Evolutionary conservation across 1,140 invertebrate genomes (phyloP).

Genomic region (Monochamus saltuarius): DNA sequence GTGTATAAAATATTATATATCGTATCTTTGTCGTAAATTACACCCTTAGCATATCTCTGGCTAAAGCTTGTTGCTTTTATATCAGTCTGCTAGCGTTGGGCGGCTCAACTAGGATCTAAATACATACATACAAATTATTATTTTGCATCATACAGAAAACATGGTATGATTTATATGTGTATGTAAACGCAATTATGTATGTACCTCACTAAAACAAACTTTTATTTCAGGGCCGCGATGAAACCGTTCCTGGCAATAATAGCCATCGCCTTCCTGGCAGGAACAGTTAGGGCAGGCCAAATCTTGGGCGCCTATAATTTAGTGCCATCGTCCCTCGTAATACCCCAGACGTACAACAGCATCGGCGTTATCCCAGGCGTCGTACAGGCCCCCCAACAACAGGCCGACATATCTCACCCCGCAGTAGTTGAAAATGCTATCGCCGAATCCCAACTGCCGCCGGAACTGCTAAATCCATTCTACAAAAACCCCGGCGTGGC

Average conservation of each 20-base stretch:
- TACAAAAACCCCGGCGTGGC: conserved; percentile 75
- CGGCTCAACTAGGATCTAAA: too few species aligned
- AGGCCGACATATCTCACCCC: conserved; percentile 53
- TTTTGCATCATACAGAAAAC: too few species aligned
- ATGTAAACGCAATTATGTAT: too few species aligned
- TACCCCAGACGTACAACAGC: conserved; percentile 3
- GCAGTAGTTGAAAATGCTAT: conserved; percentile 61
- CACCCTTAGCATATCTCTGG: too few species aligned
- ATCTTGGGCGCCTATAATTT: conserved; percentile 5
- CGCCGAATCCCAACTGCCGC: conserved; percentile 60
- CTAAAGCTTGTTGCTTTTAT: too few species aligned
- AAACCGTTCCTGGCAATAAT: not conserved
- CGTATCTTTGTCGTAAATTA: too few species aligned
- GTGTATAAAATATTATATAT: too few species aligned
- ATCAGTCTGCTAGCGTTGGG: too few species aligned
- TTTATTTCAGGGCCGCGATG: not conserved
- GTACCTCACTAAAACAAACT: too few species aligned
- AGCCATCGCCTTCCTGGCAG: not conserved
- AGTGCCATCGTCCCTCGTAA: not conserved
- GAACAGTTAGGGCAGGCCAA: not conserved
- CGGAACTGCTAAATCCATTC: conserved; percentile 68
- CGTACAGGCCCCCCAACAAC: not conserved
- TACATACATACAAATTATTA: too few species aligned
- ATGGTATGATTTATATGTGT: too few species aligned
- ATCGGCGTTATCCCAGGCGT: not conserved